phyloP scores from a whole-genome alignment of 2,888 invertebrate species.

The Pseudoips prasinana region DNA sequence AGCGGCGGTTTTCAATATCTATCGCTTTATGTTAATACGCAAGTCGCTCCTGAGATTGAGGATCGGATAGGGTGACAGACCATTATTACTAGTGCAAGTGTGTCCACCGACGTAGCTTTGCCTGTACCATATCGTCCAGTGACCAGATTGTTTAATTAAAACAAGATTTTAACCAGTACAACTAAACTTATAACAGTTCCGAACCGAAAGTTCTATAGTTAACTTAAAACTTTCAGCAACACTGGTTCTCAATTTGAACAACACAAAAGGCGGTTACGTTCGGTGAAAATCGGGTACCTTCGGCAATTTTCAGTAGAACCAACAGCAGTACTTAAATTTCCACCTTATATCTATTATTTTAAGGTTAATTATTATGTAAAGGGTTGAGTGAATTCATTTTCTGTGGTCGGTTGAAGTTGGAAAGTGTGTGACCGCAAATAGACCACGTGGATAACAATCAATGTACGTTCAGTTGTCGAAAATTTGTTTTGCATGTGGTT shows the following conservation, averaged over 20 bases:
- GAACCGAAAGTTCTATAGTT: too few relatives aligned
- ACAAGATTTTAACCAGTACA: too few relatives aligned
- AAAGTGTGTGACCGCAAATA: constrained; percentile 48
- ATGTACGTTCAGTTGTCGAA: constrained; percentile 36
- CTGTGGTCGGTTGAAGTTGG: constrained; percentile 31
- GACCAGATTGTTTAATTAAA: too few relatives aligned
- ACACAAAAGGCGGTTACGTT: constrained; percentile 29
- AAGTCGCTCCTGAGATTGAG: too few relatives aligned
- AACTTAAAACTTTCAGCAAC: constrained; percentile 34
- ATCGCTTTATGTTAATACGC: too few relatives aligned
- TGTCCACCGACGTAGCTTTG: too few relatives aligned
- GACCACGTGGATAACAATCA: constrained; percentile 63
- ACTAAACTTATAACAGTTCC: too few relatives aligned
- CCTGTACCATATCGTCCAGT: too few relatives aligned
- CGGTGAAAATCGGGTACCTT: constrained; percentile 2
- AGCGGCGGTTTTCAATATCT: too few relatives aligned
- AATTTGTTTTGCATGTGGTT: constrained; percentile 37
- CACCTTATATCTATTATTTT: background rate
- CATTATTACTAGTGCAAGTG: too few relatives aligned
- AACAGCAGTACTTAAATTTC: constrained; percentile 1
- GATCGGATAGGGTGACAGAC: too few relatives aligned
- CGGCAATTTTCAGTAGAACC: constrained; percentile 7
- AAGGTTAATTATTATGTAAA: constrained; percentile 12
- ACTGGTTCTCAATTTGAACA: constrained; percentile 17
- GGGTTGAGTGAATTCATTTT: constrained; percentile 12